phyloP scores from a whole-genome alignment of 2,113 vertebrate genomes.

The Meleagris gallopavo region DNA sequence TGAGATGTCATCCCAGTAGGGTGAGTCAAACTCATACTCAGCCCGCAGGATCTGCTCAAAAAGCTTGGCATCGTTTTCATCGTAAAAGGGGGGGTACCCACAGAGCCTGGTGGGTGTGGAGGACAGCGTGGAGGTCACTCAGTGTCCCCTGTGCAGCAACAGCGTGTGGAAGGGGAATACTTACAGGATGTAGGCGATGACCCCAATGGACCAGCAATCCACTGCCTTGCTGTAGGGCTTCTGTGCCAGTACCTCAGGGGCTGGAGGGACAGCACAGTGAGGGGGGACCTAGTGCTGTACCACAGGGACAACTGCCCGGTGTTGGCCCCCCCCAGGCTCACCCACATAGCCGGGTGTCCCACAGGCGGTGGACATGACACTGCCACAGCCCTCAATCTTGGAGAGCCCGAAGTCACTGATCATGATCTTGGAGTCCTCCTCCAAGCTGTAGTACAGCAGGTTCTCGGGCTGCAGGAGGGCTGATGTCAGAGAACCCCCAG shows the following conservation, averaged over 20 bases:
- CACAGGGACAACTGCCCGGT: neutral
- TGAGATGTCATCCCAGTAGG: conserved; percentile 98
- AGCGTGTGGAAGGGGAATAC: conserved; percentile 16
- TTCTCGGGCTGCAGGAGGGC: conserved; percentile 88
- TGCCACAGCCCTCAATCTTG: conserved; percentile 92
- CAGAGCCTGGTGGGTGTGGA: conserved; percentile 84
- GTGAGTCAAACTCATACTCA: conserved; percentile 97
- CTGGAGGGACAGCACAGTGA: conserved; percentile 67
- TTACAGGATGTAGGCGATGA: conserved; percentile 96
- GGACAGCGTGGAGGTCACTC: accelerated
- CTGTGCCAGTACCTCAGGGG: conserved; percentile 96
- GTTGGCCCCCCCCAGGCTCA: conserved; percentile 31
- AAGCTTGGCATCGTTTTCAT: conserved; percentile 96
- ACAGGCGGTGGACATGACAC: conserved; percentile 95
- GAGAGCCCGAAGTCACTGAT: conserved; percentile 98
- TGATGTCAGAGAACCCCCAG: accelerated
- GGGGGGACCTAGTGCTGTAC: too few species aligned
- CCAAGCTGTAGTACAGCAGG: conserved; percentile 95
- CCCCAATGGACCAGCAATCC: conserved; percentile 99
- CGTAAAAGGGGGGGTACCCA: conserved; percentile 97
- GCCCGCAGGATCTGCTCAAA: conserved; percentile 98
- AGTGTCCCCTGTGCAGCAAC: accelerated
- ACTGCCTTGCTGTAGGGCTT: conserved; percentile 98
- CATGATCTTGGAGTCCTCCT: conserved; percentile 98
- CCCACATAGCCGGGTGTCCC: conserved; percentile 97